phyloP scores from a whole-genome alignment of 2,113 vertebrate genomes.

The Dicrurus megarhynchus region DNA sequence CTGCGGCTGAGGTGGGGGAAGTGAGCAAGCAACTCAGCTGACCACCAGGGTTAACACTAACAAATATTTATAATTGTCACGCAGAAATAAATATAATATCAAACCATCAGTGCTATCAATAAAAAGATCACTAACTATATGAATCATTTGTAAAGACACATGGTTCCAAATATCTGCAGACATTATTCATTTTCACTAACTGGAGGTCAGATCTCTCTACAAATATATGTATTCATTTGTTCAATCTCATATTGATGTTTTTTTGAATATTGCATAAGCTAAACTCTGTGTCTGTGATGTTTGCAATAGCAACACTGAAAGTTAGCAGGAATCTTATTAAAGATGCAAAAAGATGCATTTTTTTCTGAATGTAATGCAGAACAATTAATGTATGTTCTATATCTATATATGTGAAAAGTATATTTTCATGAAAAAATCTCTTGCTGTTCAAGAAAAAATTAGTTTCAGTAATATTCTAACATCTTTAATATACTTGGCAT shows the following conservation, averaged over 20 bases:
- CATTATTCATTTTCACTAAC: not conserved
- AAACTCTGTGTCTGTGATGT: not conserved
- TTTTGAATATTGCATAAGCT: not conserved
- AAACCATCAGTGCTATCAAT: not conserved
- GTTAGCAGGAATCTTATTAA: not conserved
- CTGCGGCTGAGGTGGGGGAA: accelerated
- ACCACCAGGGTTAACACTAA: not conserved
- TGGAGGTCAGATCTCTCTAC: not conserved
- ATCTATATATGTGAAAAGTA: not conserved
- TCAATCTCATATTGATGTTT: not conserved
- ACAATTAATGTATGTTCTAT: not conserved
- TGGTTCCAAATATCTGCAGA: not conserved
- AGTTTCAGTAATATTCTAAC: not conserved
- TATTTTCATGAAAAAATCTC: not conserved
- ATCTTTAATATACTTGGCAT: not conserved
- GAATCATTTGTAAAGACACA: not conserved
- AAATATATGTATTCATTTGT: not conserved
- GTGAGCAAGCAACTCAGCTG: not conserved
- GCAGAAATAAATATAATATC: not conserved
- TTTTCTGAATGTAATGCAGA: not conserved
- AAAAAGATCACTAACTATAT: not conserved
- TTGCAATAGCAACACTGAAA: not conserved
- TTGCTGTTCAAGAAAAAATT: not conserved
- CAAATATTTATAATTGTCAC: not conserved
- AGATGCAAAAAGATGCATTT: not conserved